Base-by-base conservation (phyloP, 2,888 invertebrate species). In the Gasteruption jaculator region DNA sequence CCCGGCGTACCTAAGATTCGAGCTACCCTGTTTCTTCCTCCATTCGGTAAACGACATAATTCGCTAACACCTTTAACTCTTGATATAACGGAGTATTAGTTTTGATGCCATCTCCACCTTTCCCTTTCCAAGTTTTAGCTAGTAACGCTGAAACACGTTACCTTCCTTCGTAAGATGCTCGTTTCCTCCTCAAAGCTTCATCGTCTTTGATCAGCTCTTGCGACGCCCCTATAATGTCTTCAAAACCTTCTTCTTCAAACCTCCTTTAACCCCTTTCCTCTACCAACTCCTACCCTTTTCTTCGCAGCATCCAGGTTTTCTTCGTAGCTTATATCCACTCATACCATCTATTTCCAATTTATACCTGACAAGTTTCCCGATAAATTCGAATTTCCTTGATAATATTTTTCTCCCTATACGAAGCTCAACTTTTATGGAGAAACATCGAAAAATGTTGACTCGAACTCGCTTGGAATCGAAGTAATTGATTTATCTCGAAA, bases 161-260 rank as follows among this genome's bases (percentile, higher is more conserved):
- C 35, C 34, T 14, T 38, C 24, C 25, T 32, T 49, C 45, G 44
- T 38, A 38, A 44, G 38, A 32, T n/a, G 29, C 42, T 45, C 44
- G 41, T 68, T 67, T 66, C 66, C 60, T 66, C 56, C 60, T 64
- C 64, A 61, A 65, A 66, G 65, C 63, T 58, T 56, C 62, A 63
- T 65, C 64, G 64, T 64, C 65, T 67, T 66, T 68, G 67, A 68
- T 68, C 68, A 68, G 66, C 59, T 61, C 59, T 60, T 54, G 54
- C 63, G 56, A 60, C 63, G 60, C 60, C 59, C 61, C 61, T 56
- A 54, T 65, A 65, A 65, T 58, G 60, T 63, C 57, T 46, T 48
- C 49, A 38, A 43, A 46, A 40, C 31, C 25, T 37, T 40, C 44
- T 39, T 31, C 33, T 46, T 45, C 14, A 31, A 26, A 12, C 26